phyloP scores from a whole-genome alignment of 2,888 invertebrate genomes.

The Allolobophora icterica region DNA sequence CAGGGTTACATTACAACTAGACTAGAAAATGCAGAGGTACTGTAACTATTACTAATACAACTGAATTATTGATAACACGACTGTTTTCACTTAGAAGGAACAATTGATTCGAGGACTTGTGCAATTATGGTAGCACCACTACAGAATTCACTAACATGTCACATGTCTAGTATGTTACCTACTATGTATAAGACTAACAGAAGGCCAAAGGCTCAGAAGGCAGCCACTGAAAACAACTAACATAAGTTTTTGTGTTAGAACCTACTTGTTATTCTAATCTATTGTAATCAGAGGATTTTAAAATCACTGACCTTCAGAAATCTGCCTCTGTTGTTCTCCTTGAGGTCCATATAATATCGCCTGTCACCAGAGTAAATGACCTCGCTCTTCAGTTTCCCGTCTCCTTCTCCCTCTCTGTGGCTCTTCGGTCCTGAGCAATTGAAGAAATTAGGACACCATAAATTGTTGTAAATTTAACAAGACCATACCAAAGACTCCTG shows the following conservation, averaged over 20 bases:
- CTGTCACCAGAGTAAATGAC: neutral
- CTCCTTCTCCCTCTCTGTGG: conserved; percentile 23
- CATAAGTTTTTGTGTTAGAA: neutral
- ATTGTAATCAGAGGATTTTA: neutral
- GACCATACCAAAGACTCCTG: too few relatives aligned
- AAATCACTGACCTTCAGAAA: conserved; percentile 19
- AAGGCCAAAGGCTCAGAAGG: neutral
- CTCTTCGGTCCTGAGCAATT: neutral
- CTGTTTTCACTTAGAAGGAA: too few relatives aligned
- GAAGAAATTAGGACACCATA: neutral
- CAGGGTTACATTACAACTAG: too few relatives aligned
- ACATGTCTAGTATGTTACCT: too few relatives aligned
- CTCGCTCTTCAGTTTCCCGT: conserved; percentile 26
- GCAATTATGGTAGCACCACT: too few relatives aligned
- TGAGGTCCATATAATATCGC: conserved; percentile 24
- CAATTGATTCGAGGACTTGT: too few relatives aligned
- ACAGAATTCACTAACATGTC: too few relatives aligned
- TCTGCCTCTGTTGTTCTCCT: conserved; percentile 29
- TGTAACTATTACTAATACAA: too few relatives aligned
- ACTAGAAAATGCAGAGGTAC: too few relatives aligned
- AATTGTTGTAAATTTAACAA: neutral
- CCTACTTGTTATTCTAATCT: neutral
- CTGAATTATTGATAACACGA: too few relatives aligned
- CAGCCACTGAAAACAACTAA: neutral
- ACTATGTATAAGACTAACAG: too few relatives aligned